Conservation (phyloP, 2,113 vertebrate species). For the Apodemus sylvaticus region DNA sequence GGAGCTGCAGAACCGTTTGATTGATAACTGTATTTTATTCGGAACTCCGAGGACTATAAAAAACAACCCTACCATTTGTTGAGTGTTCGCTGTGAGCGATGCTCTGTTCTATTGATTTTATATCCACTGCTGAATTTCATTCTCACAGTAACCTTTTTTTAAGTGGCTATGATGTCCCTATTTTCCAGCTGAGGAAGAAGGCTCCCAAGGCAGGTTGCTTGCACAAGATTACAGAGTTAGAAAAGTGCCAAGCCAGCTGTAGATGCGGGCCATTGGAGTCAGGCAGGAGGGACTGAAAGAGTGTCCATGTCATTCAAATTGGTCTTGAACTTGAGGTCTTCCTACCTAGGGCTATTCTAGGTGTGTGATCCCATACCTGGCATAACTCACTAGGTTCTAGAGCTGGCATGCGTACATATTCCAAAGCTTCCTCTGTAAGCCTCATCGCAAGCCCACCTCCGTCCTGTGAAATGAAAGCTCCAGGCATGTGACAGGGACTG, state of each 20-base stretch:
- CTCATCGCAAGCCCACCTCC: neutral
- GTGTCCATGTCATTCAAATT: neutral
- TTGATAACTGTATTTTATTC: neutral
- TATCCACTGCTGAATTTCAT: neutral
- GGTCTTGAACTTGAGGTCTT: neutral
- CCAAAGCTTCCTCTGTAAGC: neutral
- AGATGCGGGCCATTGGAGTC: accelerated
- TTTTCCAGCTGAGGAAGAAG: neutral
- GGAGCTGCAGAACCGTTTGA: neutral
- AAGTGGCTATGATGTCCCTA: neutral
- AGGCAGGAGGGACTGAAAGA: neutral
- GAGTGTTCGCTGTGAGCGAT: neutral
- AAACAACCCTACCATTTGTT: neutral
- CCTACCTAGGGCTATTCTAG: neutral
- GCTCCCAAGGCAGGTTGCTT: neutral
- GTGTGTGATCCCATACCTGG: neutral
- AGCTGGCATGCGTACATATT: neutral
- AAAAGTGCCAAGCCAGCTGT: accelerated
- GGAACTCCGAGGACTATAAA: neutral
- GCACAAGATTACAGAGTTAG: neutral
- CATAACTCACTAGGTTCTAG: neutral
- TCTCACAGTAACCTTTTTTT: neutral
- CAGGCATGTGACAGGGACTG: neutral
- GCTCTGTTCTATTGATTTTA: neutral
- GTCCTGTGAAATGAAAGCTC: neutral